Base-by-base conservation (phyloP, 2,113 vertebrate genomes). In the Paramormyrops kingsleyae region DNA sequence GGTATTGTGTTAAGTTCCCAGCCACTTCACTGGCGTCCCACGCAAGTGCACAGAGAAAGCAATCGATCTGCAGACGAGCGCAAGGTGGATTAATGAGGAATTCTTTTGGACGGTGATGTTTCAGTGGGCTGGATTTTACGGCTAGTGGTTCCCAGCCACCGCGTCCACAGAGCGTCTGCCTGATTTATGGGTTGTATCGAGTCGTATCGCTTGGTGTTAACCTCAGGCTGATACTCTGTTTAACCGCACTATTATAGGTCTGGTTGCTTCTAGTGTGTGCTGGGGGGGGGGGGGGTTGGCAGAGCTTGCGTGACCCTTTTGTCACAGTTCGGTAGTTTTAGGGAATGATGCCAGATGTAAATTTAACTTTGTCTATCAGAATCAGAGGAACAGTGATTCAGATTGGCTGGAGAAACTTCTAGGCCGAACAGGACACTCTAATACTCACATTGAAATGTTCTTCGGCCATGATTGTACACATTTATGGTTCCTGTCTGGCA, bases 241-340 rank as follows among this genome's bases (percentile, higher is more conserved):
- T 95, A 94, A 95, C 96, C 94, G 95, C 94, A 95, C 95, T 94
- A 95, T 93, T 88, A 94, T 87, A 93, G 94, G 93, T 94, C 94
- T 94, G 93, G 93, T 94, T 94, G 94, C 95, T 95, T 96, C 94
- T 94, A 95, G 95, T 96, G 95, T 94, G 95, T 96, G 95, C 94
- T 95, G 91, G 94, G 95, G 94, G 95, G 94, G 95, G 94, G 94
- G 94, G 95, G 94, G 94, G 92, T 94, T 92, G 93, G 93, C 94
- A 92, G 93, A 94, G 94, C 94, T 95, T 95, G 94, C 93, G 93
- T 93, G 95, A 93, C 91, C 88, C 93, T 93, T 92, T 94, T 95
- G 95, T 94, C 93, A 91, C 92, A 91, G 92, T 91, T 90, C 91
- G 17, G 93, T 95, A 70, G 83, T 0, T 85, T 47, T 27, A 49